These are phyloP conservation scores for Thereva unica DNA, from an alignment of 2,888 invertebrate species.

Conservation along the genomic window DNA sequence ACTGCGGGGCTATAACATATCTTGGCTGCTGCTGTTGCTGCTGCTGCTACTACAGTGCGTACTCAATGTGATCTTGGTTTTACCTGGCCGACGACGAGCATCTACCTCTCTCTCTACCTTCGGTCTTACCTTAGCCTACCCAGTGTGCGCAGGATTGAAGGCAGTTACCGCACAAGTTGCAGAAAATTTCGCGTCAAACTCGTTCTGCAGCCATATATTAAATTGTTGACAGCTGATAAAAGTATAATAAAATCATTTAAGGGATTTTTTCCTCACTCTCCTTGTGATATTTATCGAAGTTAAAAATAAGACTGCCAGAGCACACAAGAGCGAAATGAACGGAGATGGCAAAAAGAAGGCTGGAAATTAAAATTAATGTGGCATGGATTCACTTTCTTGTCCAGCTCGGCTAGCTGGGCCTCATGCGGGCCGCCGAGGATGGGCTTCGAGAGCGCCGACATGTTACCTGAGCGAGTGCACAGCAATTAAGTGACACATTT, in stretches of 20 bases:
- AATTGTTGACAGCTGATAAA: slow-evolving; percentile 54
- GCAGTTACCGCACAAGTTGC: slow-evolving; percentile 43
- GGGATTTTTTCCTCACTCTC: slow-evolving; percentile 29
- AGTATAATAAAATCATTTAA: slow-evolving; percentile 41
- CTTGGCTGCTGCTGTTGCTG: slow-evolving; percentile 12
- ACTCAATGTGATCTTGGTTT: slow-evolving; percentile 3
- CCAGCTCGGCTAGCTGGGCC: too few relatives aligned
- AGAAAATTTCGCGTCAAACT: slow-evolving; percentile 43
- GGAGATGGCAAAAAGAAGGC: slow-evolving; percentile 2
- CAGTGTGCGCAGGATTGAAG: slow-evolving; percentile 30
- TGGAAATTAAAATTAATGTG: slow-evolving; percentile 26
- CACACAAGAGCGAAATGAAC: background rate
- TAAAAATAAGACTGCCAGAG: background rate
- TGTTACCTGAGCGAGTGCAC: slow-evolving; percentile 1
- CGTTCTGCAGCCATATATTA: slow-evolving; percentile 52
- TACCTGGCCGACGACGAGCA: slow-evolving; percentile 8
- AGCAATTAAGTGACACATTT: slow-evolving; percentile 34
- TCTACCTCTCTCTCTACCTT: slow-evolving; percentile 9
- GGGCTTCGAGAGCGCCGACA: background rate
- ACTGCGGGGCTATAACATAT: slow-evolving; percentile 20
- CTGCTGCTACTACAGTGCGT: slow-evolving; percentile 2
- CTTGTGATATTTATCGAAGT: slow-evolving; percentile 18
- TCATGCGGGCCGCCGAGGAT: slow-evolving; percentile 17
- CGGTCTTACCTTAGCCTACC: background rate
- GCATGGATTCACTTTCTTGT: slow-evolving; percentile 28